These are phyloP conservation scores for Isotomurus palustris DNA, from an alignment of 2,888 invertebrate species.

Conservation along the genomic window DNA sequence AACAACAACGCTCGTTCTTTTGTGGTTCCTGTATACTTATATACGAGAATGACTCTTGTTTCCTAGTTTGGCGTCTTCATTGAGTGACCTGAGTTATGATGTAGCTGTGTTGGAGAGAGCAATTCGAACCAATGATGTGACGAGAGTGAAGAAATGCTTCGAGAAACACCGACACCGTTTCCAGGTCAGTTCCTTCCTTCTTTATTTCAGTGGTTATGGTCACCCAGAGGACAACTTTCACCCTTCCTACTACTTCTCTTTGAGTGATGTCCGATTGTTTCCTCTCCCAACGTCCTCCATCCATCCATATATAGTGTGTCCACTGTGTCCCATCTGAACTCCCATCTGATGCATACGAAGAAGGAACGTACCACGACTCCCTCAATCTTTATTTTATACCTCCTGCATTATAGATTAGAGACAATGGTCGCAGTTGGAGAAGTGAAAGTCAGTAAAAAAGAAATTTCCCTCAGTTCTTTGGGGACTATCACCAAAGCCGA, in stretches of 20 bases:
- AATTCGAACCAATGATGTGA: conserved; percentile 54
- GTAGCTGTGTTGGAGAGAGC: conserved; percentile 55
- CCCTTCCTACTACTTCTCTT: too few relatives aligned
- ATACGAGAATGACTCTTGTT: too few relatives aligned
- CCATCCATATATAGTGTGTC: too few relatives aligned
- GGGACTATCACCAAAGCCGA: conserved; percentile 1
- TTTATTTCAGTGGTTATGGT: too few relatives aligned
- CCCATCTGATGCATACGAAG: not conserved
- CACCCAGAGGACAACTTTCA: not conserved
- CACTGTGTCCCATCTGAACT: too few relatives aligned
- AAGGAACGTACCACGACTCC: not conserved
- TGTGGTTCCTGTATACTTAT: too few relatives aligned
- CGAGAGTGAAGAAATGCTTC: conserved; percentile 53
- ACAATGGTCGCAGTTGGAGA: conserved; percentile 8
- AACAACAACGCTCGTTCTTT: too few relatives aligned
- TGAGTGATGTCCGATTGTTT: not conserved
- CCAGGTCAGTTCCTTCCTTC: conserved; percentile 48
- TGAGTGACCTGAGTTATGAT: conserved; percentile 53
- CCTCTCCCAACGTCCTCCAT: too few relatives aligned
- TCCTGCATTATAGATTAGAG: conserved; percentile 19
- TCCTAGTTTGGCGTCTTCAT: conserved; percentile 52
- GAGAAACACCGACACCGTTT: conserved; percentile 56
- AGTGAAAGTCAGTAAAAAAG: not conserved
- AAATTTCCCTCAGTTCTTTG: not conserved
- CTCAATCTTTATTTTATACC: not conserved